Evolutionary conservation across 2,888 invertebrate genomes (phyloP), one percentile per base, ranked within the genome.

Genomic region (Syrphus vitripennis): DNA sequence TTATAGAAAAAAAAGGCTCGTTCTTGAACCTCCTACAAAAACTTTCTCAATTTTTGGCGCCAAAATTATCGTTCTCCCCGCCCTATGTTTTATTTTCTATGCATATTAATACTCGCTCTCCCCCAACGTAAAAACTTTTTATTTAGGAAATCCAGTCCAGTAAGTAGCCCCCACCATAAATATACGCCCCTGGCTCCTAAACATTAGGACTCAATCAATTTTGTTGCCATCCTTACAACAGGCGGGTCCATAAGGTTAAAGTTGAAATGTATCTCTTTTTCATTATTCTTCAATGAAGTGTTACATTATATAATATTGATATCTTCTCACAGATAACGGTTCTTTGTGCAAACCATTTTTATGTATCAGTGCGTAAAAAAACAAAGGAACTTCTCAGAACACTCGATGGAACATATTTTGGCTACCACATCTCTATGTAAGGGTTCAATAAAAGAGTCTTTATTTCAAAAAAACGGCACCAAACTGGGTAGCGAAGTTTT

Each of bases 141-240:
- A n/a, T n/a, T n/a, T n/a, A n/a, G n/a, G n/a, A n/a, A n/a, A n/a
- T n/a, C n/a, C n/a, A n/a, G 4, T 4, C 31, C 9, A 7, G 5
- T 31, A 3, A 31, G 9, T 9, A 4, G 3, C 19, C 45, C 9
- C 16, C 19, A 19, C 4, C 6, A n/a, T 16, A 1, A 7, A 12
- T 1, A 21, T 45, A 16, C 21, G 45, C 12, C 4, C 45, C 45
- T 48, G 21, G 0, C 0, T 9, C 9, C 10, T 21, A 4, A 14
- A 19, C 9, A 21, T 48, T 48, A 37, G 19, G 29, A 40, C n/a
- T 72, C 14, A 48, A 12, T 42, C 37, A 19, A 57, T 4, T 10
- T 16, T 67, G 12, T 53, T 53, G 42, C n/a, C n/a, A 55, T 59
- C 57, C 29, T 45, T 19, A 65, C 70, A 81, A 75, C 81, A 81